phyloP scores from a whole-genome alignment of 2,797 vertebrate species.

The Chloroceryle amazona region DNA sequence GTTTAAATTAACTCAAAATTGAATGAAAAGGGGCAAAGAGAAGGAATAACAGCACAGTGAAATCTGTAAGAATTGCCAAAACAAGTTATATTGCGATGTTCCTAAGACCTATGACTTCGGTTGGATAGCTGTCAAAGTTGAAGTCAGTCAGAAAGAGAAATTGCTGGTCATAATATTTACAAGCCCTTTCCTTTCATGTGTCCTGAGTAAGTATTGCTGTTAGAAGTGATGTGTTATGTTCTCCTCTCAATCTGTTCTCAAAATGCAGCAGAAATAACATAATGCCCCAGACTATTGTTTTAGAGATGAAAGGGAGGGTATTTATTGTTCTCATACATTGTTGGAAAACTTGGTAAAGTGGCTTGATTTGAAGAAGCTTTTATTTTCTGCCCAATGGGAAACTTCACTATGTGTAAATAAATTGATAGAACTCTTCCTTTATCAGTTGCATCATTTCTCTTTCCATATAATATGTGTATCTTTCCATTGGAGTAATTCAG shows the following conservation, averaged over 20 bases:
- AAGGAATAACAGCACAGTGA: background rate
- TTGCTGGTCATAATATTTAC: background rate
- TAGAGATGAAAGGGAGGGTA: background rate
- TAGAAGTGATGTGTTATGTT: background rate
- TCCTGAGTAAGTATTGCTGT: background rate
- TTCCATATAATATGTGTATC: background rate
- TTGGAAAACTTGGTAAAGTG: background rate
- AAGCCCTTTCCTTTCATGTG: background rate
- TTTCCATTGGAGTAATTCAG: background rate
- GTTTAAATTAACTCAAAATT: constrained; percentile 6
- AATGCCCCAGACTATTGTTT: background rate
- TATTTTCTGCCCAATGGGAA: background rate
- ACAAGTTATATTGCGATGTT: rapidly evolving
- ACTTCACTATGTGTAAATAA: background rate
- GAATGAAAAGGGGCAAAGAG: background rate
- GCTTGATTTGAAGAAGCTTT: background rate
- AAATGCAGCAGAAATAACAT: background rate
- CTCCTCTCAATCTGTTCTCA: background rate
- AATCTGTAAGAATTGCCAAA: background rate
- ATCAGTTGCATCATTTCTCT: background rate
- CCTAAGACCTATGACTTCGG: background rate
- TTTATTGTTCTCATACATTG: background rate
- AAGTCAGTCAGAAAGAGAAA: background rate
- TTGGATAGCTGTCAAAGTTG: background rate
- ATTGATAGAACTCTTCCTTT: background rate